Evolutionary conservation across 2,888 invertebrate species (phyloP).

Genomic region (Dasypogon diadema): DNA sequence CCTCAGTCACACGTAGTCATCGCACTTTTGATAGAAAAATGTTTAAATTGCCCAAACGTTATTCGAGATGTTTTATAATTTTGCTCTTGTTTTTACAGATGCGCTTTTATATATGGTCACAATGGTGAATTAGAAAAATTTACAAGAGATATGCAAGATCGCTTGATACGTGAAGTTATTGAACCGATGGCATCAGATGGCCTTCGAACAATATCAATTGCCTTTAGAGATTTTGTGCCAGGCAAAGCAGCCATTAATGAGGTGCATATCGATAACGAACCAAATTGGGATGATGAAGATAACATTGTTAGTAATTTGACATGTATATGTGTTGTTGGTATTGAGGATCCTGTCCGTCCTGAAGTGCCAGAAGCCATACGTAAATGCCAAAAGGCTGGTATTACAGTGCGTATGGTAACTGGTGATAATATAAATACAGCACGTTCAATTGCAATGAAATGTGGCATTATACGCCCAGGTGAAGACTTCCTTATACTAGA

Average conservation of each 20-base stretch:
- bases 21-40: too few relatives aligned
- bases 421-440: conserved; percentile 99
- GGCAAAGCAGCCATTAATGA: conserved; percentile 92
- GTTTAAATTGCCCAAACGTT: too few relatives aligned
- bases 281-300: conserved; percentile 98
- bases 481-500: conserved; percentile 97
- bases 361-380: conserved; percentile 96
- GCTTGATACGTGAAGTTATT: conserved; percentile 91
- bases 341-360: conserved; percentile 98
- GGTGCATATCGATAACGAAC: conserved; percentile 90
- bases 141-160: conserved; percentile 91
- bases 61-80: too few relatives aligned
- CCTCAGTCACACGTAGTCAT: too few relatives aligned
- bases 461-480: conserved; percentile 93
- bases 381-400: conserved; percentile 97
- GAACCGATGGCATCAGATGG: conserved; percentile 99
- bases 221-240: conserved; percentile 94
- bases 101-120: conserved; percentile 94
- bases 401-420: conserved; percentile 99
- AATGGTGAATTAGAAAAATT: conserved; percentile 93
- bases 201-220: conserved; percentile 93
- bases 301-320: conserved; percentile 93
- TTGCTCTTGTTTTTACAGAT: conserved; percentile 72
- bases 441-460: conserved; percentile 96
- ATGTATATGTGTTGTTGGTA: conserved; percentile 96